Conservation (phyloP, 2,113 vertebrate genomes). For the Leucoraja erinaceus region DNA sequence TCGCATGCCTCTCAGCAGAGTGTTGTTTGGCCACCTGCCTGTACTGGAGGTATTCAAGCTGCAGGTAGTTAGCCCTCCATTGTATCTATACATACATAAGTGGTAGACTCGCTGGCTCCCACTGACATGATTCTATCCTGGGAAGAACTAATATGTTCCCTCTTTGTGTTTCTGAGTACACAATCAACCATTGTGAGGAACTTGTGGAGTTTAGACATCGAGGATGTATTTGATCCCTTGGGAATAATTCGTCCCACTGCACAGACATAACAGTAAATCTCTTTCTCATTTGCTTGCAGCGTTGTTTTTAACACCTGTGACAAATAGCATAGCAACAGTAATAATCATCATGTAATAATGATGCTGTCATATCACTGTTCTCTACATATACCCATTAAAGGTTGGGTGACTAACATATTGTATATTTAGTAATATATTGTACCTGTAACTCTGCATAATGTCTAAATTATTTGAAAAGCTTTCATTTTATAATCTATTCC, state of each 20-base stretch:
- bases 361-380: background rate
- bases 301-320: background rate
- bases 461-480: conserved; percentile 1
- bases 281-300: background rate
- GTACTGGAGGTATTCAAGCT: background rate
- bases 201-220: background rate
- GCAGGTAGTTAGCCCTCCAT: background rate
- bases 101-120: background rate
- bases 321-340: background rate
- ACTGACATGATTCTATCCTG: background rate
- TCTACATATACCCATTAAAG: background rate
- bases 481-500: conserved; percentile 26
- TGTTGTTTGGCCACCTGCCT: background rate
- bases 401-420: background rate
- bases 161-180: background rate
- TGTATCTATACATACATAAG: background rate
- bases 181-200: background rate
- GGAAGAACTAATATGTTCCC: background rate
- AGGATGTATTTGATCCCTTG: background rate
- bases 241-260: background rate
- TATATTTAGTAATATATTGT: background rate
- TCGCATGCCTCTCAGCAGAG: background rate
- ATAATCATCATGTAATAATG: conserved; percentile 8
- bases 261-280: conserved; percentile 25
- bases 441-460: conserved; percentile 13